Evolutionary conservation across 2,113 vertebrate species (phyloP).

Genomic region (Crypturellus undulatus): DNA sequence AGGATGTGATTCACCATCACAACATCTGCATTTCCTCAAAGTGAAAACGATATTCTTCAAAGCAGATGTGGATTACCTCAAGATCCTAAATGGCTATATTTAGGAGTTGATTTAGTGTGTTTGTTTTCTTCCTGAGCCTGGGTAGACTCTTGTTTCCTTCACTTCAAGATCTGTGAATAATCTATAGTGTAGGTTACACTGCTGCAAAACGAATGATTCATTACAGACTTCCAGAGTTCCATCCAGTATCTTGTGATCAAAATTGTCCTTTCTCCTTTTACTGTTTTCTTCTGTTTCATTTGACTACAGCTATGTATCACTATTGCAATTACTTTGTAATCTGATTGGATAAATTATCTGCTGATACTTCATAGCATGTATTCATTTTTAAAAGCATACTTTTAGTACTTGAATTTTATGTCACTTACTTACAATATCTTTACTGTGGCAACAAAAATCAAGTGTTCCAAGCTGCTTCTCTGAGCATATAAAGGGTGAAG

Average conservation of each 20-base stretch:
- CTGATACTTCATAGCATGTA: no score
- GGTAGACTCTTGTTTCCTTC: not conserved
- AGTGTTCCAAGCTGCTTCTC: not conserved
- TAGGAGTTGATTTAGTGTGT: not conserved
- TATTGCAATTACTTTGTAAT: no score
- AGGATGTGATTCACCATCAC: not conserved
- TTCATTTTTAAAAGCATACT: no score
- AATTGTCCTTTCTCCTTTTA: not conserved
- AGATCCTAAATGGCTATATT: not conserved
- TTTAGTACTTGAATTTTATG: not conserved
- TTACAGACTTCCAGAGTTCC: not conserved
- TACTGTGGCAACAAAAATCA: not conserved
- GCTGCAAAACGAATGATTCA: not conserved
- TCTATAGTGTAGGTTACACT: not conserved
- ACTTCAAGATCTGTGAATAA: not conserved
- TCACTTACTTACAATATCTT: not conserved
- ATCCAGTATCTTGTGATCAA: not conserved
- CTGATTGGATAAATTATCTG: not conserved
- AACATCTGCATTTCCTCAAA: no score
- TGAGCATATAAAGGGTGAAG: not conserved
- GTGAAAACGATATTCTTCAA: not conserved
- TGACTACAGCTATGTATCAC: no score
- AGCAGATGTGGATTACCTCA: not conserved
- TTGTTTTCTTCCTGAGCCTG: no score
- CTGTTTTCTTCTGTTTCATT: not conserved